Conservation (phyloP, 1,140 invertebrate genomes). For the Plutomurus gul region DNA sequence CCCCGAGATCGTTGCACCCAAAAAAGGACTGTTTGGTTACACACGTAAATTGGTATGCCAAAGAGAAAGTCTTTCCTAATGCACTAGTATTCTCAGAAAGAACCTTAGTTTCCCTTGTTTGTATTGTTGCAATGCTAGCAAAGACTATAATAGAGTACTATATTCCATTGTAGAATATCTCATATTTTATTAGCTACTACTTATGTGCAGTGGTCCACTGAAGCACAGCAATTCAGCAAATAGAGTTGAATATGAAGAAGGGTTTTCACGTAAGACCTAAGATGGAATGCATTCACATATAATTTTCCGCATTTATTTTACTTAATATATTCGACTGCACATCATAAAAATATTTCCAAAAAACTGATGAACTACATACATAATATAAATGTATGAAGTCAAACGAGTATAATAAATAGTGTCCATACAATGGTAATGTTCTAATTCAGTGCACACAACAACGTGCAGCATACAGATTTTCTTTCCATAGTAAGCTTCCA, state of each 20-base stretch:
- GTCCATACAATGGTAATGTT: too few relatives aligned
- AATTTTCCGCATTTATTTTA: not conserved
- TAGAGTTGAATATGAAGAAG: too few relatives aligned
- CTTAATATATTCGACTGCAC: not conserved
- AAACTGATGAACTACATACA: too few relatives aligned
- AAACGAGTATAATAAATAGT: too few relatives aligned
- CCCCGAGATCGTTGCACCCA: conserved; percentile 18
- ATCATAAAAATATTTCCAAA: too few relatives aligned
- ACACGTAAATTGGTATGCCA: conserved; percentile 3
- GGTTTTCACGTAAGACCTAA: too few relatives aligned
- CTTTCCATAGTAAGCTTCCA: not conserved
- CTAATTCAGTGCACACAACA: conserved; percentile 5
- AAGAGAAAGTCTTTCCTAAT: conserved; percentile 29
- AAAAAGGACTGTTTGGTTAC: not conserved
- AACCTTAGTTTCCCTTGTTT: not conserved
- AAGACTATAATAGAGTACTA: too few relatives aligned
- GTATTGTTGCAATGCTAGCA: not conserved
- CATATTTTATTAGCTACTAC: too few relatives aligned
- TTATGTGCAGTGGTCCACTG: too few relatives aligned
- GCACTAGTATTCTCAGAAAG: not conserved
- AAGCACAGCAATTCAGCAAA: too few relatives aligned
- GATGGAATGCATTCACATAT: not conserved
- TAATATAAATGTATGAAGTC: too few relatives aligned
- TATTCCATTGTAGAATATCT: too few relatives aligned
- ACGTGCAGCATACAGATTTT: conserved; percentile 13